Percentiles rank a stretch among this genome's conserved stretches.
Evolutionary conservation across 2,797 vertebrate species (phyloP).

Genomic region (Pseudochaenichthys georgianus): DNA sequence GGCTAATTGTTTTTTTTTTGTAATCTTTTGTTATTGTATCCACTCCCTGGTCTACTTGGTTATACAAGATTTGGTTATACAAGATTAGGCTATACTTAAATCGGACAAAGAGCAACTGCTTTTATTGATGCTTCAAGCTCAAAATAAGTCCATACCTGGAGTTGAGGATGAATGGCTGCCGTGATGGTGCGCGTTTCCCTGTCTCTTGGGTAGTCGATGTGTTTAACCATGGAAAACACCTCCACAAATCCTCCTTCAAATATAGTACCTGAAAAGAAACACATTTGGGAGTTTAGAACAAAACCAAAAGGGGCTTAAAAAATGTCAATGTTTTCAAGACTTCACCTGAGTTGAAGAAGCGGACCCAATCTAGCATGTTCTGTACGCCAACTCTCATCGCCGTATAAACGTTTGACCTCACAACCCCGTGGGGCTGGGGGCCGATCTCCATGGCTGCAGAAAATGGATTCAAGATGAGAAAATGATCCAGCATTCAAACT

Average conservation of each 20-base stretch:
- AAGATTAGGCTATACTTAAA: neutral
- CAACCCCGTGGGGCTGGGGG: conserved; percentile 88
- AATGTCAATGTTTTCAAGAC: neutral
- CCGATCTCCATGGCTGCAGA: conserved; percentile 87
- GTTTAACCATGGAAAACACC: conserved; percentile 74
- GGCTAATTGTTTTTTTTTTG: neutral
- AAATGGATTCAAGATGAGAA: neutral
- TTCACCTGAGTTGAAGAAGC: conserved; percentile 88
- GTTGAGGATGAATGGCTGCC: conserved; percentile 84
- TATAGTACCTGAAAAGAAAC: conserved; percentile 69
- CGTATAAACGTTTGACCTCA: conserved; percentile 83
- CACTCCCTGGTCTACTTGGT: neutral
- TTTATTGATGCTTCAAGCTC: neutral
- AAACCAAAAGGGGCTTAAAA: neutral
- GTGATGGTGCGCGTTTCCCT: conserved; percentile 74
- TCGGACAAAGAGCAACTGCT: neutral
- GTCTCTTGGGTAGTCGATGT: conserved; percentile 84
- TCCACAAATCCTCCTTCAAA: conserved; percentile 86
- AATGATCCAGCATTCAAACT: neutral
- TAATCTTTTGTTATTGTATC: neutral
- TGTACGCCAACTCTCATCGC: conserved; percentile 83
- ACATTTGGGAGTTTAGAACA: neutral
- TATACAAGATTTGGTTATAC: no score
- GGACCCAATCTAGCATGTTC: conserved; percentile 85
- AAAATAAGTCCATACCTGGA: conserved; percentile 79